Percentiles rank a stretch among this genome's conserved stretches.
Evolutionary conservation across 2,113 vertebrate genomes (phyloP).

Genomic region (Coracopsis vasa): DNA sequence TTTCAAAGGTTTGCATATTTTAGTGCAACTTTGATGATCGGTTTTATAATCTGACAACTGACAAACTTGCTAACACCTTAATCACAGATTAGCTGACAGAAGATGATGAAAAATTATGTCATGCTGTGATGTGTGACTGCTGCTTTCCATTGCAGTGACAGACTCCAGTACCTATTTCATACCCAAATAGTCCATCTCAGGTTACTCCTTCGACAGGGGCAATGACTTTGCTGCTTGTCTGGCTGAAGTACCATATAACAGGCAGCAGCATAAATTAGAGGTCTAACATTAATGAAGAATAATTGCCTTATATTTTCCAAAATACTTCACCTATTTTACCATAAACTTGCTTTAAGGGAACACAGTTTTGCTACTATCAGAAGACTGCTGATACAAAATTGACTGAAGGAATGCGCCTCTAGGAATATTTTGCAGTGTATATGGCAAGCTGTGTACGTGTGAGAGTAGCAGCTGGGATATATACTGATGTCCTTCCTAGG

Average conservation of each 20-base stretch:
- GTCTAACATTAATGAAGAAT: not conserved
- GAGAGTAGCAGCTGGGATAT: not conserved
- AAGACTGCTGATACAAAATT: not conserved
- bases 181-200: not conserved
- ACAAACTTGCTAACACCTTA: slow-evolving; percentile 30
- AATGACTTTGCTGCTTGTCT: not conserved
- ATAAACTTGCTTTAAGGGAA: not conserved
- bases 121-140: not conserved
- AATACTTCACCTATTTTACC: not conserved
- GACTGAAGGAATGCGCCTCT: not conserved
- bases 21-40: not conserved
- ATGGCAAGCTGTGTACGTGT: not conserved
- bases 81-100: slow-evolving; percentile 20
- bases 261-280: not conserved
- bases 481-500: not conserved
- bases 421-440: not conserved
- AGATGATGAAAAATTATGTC: slow-evolving; percentile 47
- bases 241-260: not conserved
- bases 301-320: not conserved
- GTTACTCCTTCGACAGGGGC: not conserved
- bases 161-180: not conserved
- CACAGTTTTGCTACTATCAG: not conserved
- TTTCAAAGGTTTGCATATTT: not conserved
- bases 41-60: slow-evolving; percentile 42
- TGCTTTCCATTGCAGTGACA: not conserved